phyloP scores from a whole-genome alignment of 2,113 vertebrate species.

The Corythaixoides concolor region DNA sequence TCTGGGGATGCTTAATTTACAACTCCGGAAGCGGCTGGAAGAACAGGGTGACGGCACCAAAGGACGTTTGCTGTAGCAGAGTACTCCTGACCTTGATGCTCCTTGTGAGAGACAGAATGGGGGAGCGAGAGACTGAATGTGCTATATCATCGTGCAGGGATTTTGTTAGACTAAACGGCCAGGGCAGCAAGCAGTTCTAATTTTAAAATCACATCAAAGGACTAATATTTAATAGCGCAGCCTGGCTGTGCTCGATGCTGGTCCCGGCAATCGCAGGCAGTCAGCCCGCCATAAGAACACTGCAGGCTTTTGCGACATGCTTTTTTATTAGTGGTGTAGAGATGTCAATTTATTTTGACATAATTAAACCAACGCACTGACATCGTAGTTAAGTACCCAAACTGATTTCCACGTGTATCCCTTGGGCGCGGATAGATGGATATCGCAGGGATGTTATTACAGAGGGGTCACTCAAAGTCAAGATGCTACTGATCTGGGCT shows the following conservation, averaged over 20 bases:
- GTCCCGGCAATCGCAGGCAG: background rate
- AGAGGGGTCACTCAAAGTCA: background rate
- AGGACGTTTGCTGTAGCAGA: background rate
- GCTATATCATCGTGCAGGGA: background rate
- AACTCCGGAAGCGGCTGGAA: background rate
- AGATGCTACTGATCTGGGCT: background rate
- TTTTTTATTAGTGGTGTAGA: background rate
- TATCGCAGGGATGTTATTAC: background rate
- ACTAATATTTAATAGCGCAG: background rate
- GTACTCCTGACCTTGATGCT: slow-evolving; percentile 31
- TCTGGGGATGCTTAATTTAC: background rate
- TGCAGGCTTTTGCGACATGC: background rate
- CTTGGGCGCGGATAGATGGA: background rate
- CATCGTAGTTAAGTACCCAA: background rate
- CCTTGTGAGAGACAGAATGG: background rate
- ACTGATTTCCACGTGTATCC: background rate
- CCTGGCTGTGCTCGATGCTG: background rate
- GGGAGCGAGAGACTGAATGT: background rate
- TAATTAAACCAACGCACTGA: background rate
- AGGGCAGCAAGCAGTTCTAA: background rate
- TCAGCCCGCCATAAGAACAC: background rate
- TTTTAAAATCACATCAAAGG: background rate
- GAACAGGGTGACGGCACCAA: background rate
- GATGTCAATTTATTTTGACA: background rate
- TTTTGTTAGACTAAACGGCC: background rate